phyloP scores from a whole-genome alignment of 2,888 invertebrate species.

The Monopis laevigella region DNA sequence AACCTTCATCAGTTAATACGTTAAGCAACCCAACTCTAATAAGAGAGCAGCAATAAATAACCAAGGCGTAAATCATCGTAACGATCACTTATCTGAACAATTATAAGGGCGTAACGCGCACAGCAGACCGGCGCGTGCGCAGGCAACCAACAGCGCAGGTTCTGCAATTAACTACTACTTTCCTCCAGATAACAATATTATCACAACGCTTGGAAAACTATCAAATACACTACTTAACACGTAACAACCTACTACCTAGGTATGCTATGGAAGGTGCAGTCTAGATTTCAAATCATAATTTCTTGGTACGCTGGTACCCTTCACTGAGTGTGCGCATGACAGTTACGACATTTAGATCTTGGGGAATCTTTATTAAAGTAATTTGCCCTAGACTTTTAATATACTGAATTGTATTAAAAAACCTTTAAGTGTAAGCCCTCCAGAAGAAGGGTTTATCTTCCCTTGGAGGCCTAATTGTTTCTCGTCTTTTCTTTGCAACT shows the following conservation, averaged over 20 bases:
- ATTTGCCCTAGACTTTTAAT: too few species aligned
- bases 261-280: not conserved
- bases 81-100: constrained; percentile 29
- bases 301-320: too few species aligned
- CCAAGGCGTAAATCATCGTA: constrained; percentile 23
- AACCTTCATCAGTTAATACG: too few species aligned
- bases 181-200: constrained; percentile 10
- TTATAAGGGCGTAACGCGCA: constrained; percentile 28
- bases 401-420: too few species aligned
- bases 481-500: too few species aligned
- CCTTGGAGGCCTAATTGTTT: too few species aligned
- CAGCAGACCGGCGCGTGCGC: constrained; percentile 20
- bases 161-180: constrained; percentile 9
- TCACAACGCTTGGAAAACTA: constrained; percentile 9
- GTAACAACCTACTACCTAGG: not conserved
- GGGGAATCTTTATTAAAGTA: too few species aligned
- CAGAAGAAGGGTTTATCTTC: too few species aligned
- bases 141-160: not conserved
- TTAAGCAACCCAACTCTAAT: not conserved
- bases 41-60: constrained; percentile 1
- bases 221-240: constrained; percentile 1
- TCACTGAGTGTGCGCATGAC: too few species aligned
- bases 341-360: too few species aligned
- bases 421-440: too few species aligned
- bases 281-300: too few species aligned